phyloP scores from a whole-genome alignment of 2,113 vertebrate species.

The Lagopus leucura region DNA sequence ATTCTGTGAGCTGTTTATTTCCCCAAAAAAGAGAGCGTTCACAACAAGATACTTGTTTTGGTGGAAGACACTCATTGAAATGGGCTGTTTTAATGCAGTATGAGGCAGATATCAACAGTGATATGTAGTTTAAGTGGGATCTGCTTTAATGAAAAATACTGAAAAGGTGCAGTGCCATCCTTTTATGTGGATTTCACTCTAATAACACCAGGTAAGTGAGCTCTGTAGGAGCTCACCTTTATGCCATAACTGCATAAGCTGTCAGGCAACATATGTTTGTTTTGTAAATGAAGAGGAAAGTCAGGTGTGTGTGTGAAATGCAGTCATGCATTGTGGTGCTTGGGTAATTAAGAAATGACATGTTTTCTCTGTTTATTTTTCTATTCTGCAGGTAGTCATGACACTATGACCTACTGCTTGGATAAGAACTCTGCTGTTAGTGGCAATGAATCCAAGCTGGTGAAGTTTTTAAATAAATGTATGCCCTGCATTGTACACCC shows the following conservation, averaged over 20 bases:
- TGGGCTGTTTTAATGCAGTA: neutral
- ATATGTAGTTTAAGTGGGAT: neutral
- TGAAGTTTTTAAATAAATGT: slow-evolving; percentile 81
- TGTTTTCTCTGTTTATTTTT: neutral
- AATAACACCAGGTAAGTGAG: neutral
- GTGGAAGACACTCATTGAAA: neutral
- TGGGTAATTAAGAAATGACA: neutral
- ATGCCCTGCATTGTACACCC: slow-evolving; percentile 82
- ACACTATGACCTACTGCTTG: slow-evolving; percentile 91
- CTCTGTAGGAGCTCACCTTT: neutral
- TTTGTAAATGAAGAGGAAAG: neutral
- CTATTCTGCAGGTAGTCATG: slow-evolving; percentile 85
- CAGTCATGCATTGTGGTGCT: neutral
- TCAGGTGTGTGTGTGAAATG: neutral
- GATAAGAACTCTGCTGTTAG: slow-evolving; percentile 84
- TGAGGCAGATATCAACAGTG: neutral
- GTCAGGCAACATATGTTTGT: neutral
- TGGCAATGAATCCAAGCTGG: slow-evolving; percentile 78
- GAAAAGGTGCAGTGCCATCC: neutral
- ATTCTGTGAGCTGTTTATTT: neutral
- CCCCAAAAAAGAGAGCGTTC: neutral
- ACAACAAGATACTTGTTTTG: neutral
- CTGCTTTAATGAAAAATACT: neutral
- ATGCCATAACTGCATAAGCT: neutral
- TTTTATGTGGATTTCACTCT: neutral